Evolutionary conservation across 2,888 invertebrate genomes (phyloP).

Genomic region (Nematopogon swammerdamellus): DNA sequence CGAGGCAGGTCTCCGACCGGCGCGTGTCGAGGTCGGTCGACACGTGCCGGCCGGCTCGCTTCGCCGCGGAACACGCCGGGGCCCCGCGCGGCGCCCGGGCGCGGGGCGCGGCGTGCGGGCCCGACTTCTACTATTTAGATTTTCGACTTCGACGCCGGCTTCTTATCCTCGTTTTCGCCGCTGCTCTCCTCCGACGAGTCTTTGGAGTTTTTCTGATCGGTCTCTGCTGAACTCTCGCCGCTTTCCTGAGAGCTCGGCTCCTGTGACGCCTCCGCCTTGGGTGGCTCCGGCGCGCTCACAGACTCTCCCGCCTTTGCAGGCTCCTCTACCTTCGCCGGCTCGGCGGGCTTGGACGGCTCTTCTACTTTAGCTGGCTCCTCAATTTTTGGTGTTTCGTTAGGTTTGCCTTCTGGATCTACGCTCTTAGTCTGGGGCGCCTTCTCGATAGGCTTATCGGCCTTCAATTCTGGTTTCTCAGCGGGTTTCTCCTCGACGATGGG

Average conservation of each 20-base stretch:
- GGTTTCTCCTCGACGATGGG: conserved; percentile 1
- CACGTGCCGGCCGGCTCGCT: conserved; percentile 44
- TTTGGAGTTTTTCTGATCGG: conserved; percentile 13
- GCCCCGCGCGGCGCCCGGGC: too few species aligned
- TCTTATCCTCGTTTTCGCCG: conserved; percentile 10
- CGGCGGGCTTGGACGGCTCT: conserved; percentile 9
- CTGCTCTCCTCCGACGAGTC: conserved; percentile 6
- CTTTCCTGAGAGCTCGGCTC: background rate
- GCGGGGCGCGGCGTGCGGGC: conserved; percentile 6
- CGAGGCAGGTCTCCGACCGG: conserved; percentile 6
- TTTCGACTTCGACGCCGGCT: conserved; percentile 9
- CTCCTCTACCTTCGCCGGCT: conserved; percentile 6
- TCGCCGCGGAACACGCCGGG: background rate
- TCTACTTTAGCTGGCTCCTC: conserved; percentile 8
- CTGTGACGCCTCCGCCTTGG: background rate
- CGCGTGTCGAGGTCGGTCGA: conserved; percentile 51
- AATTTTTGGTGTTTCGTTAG: conserved; percentile 9
- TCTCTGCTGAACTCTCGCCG: background rate
- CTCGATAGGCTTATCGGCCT: conserved; percentile 14
- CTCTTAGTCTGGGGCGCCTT: conserved; percentile 8
- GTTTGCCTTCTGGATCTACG: conserved; percentile 11
- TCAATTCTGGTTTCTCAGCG: conserved; percentile 11
- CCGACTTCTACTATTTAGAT: conserved; percentile 8
- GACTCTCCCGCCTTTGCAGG: background rate
- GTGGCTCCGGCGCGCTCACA: conserved; percentile 5